Base-by-base conservation (phyloP, 1,140 invertebrate genomes). In the Idris sp. region DNA sequence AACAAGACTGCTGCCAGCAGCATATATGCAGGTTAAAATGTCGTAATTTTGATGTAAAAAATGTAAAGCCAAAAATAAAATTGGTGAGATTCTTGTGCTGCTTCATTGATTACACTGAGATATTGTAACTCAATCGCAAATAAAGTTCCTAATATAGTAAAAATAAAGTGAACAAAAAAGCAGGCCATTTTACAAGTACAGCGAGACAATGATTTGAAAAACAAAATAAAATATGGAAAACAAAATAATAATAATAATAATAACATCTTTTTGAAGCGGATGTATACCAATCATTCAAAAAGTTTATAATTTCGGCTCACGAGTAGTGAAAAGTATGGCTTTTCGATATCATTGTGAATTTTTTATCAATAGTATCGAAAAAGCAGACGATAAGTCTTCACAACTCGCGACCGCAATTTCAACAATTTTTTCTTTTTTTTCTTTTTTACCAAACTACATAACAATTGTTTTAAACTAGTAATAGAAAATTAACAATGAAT, bases 141-240 rank as follows among this genome's bases (percentile, higher is more conserved):
- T 64, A 56, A 31, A 46, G 22, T 25, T 59, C 38, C 46, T 54
- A 64, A 67, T 65, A 79, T 81, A 81, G 81, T 77, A 77, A 82
- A 83, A 82, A 83, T 81, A 81, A 81, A 79, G 79, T 76, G 76
- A 79, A 74, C 64, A 75, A 79, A 78, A 74, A 80, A 83, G 76
- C 74, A 81, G 51, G 78, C 79, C 77, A 82, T 82, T 79, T 81
- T 81, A 81, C 80, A 80, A 82, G 64, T 76, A 72, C 15, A 72
- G 49, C 59, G 53, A 79, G 48, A 54, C 14, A 35, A 76, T 59
- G 62, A 77, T 54, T 68, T 41, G 71, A 31, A 48, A 82, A 81
- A 80, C 75, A 69, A 78, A 79, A 77, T 79, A 77, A 79, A 83
- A 82, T 79, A 76, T 79, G 9, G 35, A 73, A 73, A 59, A 74